A percentile compares a stretch with the other conserved stretches of the same genome.
Evolutionary conservation across 2,888 invertebrate genomes (phyloP).

Genomic region (Sphaeridia pumilis): DNA sequence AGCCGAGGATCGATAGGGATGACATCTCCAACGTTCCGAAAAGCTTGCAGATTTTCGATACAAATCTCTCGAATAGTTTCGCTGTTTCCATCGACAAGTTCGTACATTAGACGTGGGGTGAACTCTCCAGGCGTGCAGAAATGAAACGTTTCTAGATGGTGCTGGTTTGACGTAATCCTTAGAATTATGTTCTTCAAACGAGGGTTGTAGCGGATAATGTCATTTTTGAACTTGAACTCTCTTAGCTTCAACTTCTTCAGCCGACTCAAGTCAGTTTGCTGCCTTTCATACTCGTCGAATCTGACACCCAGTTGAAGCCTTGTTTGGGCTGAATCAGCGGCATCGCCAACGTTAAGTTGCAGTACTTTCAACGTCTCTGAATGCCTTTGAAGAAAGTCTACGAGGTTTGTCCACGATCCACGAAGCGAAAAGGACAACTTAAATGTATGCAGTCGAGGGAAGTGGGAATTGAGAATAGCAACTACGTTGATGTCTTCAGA

Average conservation of each 20-base stretch:
- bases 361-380: conserved; percentile 19
- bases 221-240: conserved; percentile 29
- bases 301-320: conserved; percentile 15
- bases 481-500: conserved; percentile 24
- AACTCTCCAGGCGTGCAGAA: conserved; percentile 30
- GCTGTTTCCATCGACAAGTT: conserved; percentile 18
- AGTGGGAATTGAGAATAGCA: conserved; percentile 16
- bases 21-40: not conserved
- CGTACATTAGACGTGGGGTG: conserved; percentile 13
- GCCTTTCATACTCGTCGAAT: conserved; percentile 1
- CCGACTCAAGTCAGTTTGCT: conserved; percentile 3
- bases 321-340: conserved; percentile 24
- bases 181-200: conserved; percentile 19
- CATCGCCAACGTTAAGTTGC: conserved; percentile 31
- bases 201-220: conserved; percentile 26
- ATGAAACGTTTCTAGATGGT: conserved; percentile 21
- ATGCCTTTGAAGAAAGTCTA: conserved; percentile 25
- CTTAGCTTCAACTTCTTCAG: conserved; percentile 16
- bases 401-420: conserved; percentile 23
- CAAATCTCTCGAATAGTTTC: conserved; percentile 20
- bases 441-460: conserved; percentile 23
- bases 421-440: conserved; percentile 28
- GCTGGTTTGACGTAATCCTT: conserved; percentile 19
- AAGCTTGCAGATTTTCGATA: conserved; percentile 22
- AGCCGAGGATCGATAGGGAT: not conserved